Evolutionary conservation across 2,888 invertebrate genomes (phyloP).

Genomic region (Cryptocephalus moraei): DNA sequence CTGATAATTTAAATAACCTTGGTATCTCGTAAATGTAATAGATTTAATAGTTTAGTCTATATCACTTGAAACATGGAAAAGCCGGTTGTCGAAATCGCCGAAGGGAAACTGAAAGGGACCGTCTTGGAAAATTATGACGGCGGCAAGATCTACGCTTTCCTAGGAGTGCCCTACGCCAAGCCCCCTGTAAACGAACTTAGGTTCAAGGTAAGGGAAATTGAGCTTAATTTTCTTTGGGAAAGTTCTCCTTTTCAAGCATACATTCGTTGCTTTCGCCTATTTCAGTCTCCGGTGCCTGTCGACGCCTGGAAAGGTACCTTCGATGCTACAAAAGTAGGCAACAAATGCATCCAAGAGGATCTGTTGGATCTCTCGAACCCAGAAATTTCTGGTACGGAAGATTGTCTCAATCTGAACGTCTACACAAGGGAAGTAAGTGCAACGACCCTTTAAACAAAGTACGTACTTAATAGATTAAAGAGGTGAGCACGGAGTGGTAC

Average conservation of each 20-base stretch:
- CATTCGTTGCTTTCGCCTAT: too few species aligned
- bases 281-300: slow-evolving; percentile 21
- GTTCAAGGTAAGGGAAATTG: slow-evolving; percentile 11
- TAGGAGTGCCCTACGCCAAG: slow-evolving; percentile 14
- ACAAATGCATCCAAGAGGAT: slow-evolving; percentile 10
- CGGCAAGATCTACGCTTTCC: slow-evolving; percentile 3
- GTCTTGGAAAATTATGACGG: neutral
- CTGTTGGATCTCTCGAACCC: slow-evolving; percentile 3
- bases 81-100: neutral
- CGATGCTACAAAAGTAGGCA: slow-evolving; percentile 20
- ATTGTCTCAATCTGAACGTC: slow-evolving; percentile 16
- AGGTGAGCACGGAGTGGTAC: too few species aligned
- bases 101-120: neutral
- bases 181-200: slow-evolving; percentile 11
- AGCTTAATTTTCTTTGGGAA: too few species aligned
- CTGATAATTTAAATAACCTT: too few species aligned
- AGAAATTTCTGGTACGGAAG: slow-evolving; percentile 13
- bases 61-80: neutral
- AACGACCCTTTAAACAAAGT: too few species aligned
- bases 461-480: too few species aligned
- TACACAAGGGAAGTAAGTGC: slow-evolving; percentile 11
- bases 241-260: too few species aligned
- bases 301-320: slow-evolving; percentile 21
- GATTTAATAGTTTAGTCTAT: too few species aligned
- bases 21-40: too few species aligned